Percentiles rank a stretch among this genome's conserved stretches.
These are phyloP conservation scores for human (Homo sapiens) DNA, from an alignment of 2,113 vertebrate species.

Conservation along the genomic window GRCh38 chr5:68823501-68824000, in stretches of 20 bases:
- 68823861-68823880: background rate
- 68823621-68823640: background rate
- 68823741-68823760: background rate
- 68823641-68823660: background rate
- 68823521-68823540: background rate
- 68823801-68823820: background rate
- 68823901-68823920: constrained; percentile 10
- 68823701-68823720: background rate
- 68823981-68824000: background rate
- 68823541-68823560: background rate
- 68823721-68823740: background rate
- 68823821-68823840: background rate
- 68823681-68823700: background rate
- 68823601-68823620: background rate
- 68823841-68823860: background rate
- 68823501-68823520: background rate
- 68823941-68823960: background rate
- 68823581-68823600: background rate
- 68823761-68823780: background rate
- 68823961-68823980: background rate
- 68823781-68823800: background rate
- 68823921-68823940: constrained; percentile 42
- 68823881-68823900: background rate
- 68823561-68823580: background rate
- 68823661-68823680: background rate